Conservation (phyloP, 2,113 vertebrate species). For the Mola mola region DNA sequence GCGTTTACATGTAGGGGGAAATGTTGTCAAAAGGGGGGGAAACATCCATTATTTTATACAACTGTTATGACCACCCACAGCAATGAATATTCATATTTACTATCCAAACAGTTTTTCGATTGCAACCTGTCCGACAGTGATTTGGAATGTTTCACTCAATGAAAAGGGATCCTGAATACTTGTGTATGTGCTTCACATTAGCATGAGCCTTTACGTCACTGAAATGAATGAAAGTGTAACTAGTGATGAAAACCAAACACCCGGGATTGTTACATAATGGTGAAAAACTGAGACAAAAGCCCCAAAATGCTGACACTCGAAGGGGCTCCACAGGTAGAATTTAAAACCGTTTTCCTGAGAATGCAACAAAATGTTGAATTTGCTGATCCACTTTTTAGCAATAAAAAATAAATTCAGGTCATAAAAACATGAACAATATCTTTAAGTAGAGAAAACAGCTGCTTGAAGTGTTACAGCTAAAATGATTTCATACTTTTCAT, state of each 20-base stretch:
- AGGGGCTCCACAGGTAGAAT: conserved; percentile 32
- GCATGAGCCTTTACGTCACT: conserved; percentile 11
- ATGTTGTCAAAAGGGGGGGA: no score
- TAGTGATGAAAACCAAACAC: conserved; percentile 21
- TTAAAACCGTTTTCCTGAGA: conserved; percentile 60
- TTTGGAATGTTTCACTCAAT: conserved; percentile 70
- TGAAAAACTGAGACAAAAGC: conserved; percentile 35
- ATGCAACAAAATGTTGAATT: conserved; percentile 30
- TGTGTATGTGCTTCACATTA: conserved; percentile 56
- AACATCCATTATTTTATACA: conserved; percentile 68
- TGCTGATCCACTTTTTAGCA: conserved; percentile 3
- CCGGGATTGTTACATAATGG: conserved; percentile 4
- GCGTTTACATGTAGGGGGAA: conserved; percentile 52
- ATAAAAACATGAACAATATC: conserved; percentile 16
- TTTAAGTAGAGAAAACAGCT: no score
- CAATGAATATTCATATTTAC: conserved; percentile 60
- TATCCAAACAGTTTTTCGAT: conserved; percentile 44
- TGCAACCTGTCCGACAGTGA: conserved; percentile 47
- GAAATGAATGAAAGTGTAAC: conserved; percentile 17
- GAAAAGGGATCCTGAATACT: conserved; percentile 38
- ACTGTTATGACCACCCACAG: conserved; percentile 66
- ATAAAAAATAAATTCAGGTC: conserved; percentile 3
- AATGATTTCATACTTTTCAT: no score
- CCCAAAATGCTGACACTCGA: neutral
- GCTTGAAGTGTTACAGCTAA: no score